These are phyloP conservation scores for Papilio demoleus DNA, from an alignment of 2,888 invertebrate genomes.

Conservation along the genomic window DNA sequence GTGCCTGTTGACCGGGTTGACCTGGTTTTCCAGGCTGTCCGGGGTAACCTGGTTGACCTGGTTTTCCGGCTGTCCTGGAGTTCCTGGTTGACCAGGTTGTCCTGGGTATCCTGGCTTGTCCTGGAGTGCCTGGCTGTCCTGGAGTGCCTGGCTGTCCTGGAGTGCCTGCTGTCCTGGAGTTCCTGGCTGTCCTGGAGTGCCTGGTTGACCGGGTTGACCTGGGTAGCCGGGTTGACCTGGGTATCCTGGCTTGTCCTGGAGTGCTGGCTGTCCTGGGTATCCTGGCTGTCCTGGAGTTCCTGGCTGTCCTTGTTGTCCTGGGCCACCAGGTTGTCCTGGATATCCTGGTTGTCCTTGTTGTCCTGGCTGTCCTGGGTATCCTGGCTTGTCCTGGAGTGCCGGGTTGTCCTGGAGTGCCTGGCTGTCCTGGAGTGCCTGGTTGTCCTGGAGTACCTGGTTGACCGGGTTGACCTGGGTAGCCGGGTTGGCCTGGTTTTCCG, in stretches of 20 bases:
- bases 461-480: conserved; percentile 61
- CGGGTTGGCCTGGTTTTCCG: conserved; percentile 61
- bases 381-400: conserved; percentile 47
- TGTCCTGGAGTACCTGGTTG: conserved; percentile 51
- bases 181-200: conserved; percentile 51
- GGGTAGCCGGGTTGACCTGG: conserved; percentile 45
- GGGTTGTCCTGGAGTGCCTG: conserved; percentile 48
- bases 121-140: conserved; percentile 52
- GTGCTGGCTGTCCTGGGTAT: conserved; percentile 44
- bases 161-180: conserved; percentile 66
- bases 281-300: conserved; percentile 56
- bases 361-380: conserved; percentile 56
- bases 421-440: conserved; percentile 55
- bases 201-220: conserved; percentile 39
- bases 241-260: conserved; percentile 48
- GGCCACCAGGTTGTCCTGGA: conserved; percentile 45
- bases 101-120: conserved; percentile 50
- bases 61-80: too few species aligned
- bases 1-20: too few species aligned
- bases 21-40: conserved; percentile 45
- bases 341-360: conserved; percentile 7
- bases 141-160: conserved; percentile 61
- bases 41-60: conserved; percentile 45
- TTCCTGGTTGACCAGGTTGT: conserved; percentile 48
- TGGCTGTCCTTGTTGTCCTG: conserved; percentile 64